Base-by-base conservation (phyloP, 2,797 vertebrate genomes). In the Lutjanus argentimaculatus region DNA sequence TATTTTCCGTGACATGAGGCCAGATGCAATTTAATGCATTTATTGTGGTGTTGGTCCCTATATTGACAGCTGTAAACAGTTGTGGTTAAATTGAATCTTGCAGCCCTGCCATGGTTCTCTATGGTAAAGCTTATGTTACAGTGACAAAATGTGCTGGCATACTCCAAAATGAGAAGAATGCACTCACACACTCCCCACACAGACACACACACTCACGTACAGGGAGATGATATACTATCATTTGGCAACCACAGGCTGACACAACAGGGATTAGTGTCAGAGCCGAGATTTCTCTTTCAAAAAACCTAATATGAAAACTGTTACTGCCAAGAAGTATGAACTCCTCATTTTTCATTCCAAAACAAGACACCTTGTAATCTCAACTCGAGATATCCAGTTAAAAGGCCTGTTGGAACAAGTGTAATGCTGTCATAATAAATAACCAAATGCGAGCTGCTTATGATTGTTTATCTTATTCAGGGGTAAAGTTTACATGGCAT, bases 21-120 rank as follows among this genome's bases (percentile, higher is more conserved):
- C 94, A 95, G 87, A 90, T 86, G 92, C 93, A 95, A 95, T 96
- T 95, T 95, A 93, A 93, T 93, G 92, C 95, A 95, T 95, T 96
- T 95, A 95, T 95, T 93, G 92, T 92, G 88, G 91, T 93, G 91
- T 95, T 93, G 94, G 93, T 94, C 93, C 90, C 92, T 90, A 94
- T 93, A 94, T 93, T 95, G 94, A 95, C 93, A 94, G 95, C 93
- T 92, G 90, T 95, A 94, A 95, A 94, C 94, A 94, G 90, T 95
- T 94, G 93, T 92, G 93, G 93, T 95, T 94, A 91, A 95, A 95
- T 93, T 92, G 91, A 95, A 92, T 92, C 92, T 92, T 89, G 85
- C 80, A 89, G 91, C 82, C 65, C 63, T 82, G 85, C 81, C 80
- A 85, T 91, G 84, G 86, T 80, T 91, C 84, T 92, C 88, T 91